Evolutionary conservation across 1,140 invertebrate genomes (phyloP).

Genomic region (Oryctes rhinoceros): DNA sequence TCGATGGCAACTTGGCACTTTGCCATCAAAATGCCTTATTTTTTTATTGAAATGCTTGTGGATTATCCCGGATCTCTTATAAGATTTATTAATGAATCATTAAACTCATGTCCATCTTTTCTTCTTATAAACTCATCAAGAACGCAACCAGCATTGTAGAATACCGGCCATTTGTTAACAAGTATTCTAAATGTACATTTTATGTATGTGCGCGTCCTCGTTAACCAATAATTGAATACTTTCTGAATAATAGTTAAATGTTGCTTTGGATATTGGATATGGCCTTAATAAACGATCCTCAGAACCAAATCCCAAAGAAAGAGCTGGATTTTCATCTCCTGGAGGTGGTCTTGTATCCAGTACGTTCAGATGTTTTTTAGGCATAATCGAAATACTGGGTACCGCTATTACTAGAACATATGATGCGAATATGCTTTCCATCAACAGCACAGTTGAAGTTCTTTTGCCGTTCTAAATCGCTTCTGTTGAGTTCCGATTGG

Average conservation of each 20-base stretch:
- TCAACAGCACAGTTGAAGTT: conserved; percentile 19
- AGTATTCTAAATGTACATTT: conserved; percentile 34
- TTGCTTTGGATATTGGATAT: neutral
- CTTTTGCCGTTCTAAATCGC: neutral
- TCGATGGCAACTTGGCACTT: too few relatives aligned
- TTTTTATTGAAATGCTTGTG: neutral
- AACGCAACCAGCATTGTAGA: neutral
- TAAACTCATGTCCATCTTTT: neutral
- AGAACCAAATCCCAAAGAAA: neutral
- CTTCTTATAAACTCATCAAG: neutral
- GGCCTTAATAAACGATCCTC: neutral
- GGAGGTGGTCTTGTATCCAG: neutral
- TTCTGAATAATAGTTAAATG: neutral
- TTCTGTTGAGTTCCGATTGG: neutral
- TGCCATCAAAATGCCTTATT: too few relatives aligned
- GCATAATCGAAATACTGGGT: neutral
- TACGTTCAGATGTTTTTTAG: neutral
- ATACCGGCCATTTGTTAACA: conserved; percentile 9
- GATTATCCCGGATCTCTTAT: neutral
- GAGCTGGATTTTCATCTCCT: neutral
- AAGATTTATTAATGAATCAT: neutral
- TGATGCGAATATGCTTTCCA: conserved; percentile 5
- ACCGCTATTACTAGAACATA: neutral
- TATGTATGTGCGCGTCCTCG: neutral
- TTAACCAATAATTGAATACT: conserved; percentile 14